Conservation (phyloP, 2,113 vertebrate species). For the Syngnathus floridae region DNA sequence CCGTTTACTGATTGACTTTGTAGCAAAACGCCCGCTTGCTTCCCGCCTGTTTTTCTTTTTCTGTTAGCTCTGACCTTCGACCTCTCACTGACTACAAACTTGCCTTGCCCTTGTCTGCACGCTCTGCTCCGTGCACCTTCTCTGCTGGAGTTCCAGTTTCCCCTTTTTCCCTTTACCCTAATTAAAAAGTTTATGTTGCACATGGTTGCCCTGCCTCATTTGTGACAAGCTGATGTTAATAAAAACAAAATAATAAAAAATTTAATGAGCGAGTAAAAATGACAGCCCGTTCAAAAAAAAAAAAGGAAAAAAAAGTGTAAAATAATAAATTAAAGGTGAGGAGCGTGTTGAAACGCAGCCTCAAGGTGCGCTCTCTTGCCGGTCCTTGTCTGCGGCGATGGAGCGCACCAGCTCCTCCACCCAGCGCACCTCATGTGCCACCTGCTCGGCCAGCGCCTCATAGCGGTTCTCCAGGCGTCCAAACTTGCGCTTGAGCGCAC, state of each 20-base stretch:
- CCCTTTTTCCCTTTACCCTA: no score
- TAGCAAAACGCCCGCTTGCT: no score
- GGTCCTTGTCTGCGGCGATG: constrained; percentile 72
- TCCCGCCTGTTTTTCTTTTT: no score
- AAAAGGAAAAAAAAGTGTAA: neutral
- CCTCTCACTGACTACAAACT: no score
- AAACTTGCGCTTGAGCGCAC: constrained; percentile 82
- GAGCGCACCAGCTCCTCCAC: constrained; percentile 90
- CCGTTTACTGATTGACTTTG: no score
- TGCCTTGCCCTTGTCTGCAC: no score
- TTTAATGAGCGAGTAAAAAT: neutral
- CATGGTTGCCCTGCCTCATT: no score
- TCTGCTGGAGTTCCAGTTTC: constrained; percentile 4
- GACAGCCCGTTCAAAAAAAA: neutral
- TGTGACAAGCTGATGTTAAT: neutral
- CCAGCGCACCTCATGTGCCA: constrained; percentile 87
- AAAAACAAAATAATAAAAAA: neutral
- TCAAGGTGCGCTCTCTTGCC: constrained; percentile 38
- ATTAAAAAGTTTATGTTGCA: no score
- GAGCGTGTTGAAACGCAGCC: neutral
- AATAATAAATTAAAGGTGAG: constrained; percentile 1
- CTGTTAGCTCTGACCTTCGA: no score
- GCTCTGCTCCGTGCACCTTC: no score
- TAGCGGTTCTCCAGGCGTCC: constrained; percentile 89
- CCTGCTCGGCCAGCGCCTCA: constrained; percentile 82